Base-by-base conservation (phyloP, 1,140 invertebrate genomes). In the Onthophagus taurus region DNA sequence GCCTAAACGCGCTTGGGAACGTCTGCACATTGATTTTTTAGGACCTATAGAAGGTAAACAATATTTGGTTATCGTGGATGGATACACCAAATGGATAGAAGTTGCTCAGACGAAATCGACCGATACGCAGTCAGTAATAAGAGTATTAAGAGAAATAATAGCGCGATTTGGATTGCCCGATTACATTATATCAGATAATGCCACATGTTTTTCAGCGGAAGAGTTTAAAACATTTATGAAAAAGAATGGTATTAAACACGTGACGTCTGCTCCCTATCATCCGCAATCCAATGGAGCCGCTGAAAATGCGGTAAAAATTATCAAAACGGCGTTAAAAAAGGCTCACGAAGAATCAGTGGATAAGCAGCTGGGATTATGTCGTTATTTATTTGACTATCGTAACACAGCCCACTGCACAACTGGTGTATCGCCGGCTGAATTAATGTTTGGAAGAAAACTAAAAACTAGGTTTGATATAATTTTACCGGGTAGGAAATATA, bases 11-110 rank as follows among this genome's bases (percentile, higher is more conserved):
- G 59, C 61, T 6, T 72, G 63, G 63, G 50, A 62, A 38, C 35
- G 68, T 19, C 26, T 71, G 0, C 70, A 72, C 38, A 55, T 68
- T 3, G 71, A 73, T 42, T 70, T 64, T 51, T 66, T 13, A n/a
- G 60, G 63, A n/a, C 64, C 62, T 29, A 59, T 48, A 44, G 59
- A 58, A 26, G 13, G 23, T 26, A 19, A 19, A 23, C 5, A 31
- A 11, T 43, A 20, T 43, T 36, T 65, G 16, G 51, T 69, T 11
- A 17, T 61, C 4, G 55, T 64, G 13, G 66, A 67, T 49, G 48
- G 60, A 8, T 47, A 48, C 19, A 56, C 57, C 7, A 67, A 65
- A 47, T 67, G 55, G 60, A 42, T 54, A n/a, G 61, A 64, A n/a
- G n/a, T n/a, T n/a, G n/a, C n/a, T n/a, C n/a, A n/a, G n/a, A n/a